Evolutionary conservation across 2,113 vertebrate species (phyloP), one percentile per base, ranked within the genome.

Genomic region (Chaetodon auriga): DNA sequence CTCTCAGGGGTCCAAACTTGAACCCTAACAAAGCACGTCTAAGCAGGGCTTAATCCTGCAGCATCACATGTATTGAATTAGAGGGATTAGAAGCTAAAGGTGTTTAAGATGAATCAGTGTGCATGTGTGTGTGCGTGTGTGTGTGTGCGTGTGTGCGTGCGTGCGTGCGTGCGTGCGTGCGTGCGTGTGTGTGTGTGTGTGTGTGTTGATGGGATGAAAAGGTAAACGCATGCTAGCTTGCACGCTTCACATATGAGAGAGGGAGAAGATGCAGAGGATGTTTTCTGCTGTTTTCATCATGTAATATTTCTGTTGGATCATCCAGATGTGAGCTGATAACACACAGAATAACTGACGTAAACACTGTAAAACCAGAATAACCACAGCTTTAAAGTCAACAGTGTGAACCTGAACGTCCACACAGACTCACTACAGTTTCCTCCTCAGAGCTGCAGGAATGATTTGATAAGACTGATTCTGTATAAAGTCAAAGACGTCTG

Each of bases 81-180:
- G 36, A 60, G 43, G 74, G 78, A 88, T 86, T 86, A 88, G 66
- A 62, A 30, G 77, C 25, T 81, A 68, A 81, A 78, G 63, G 82
- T 89, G 71, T 82, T 82, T 61, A 54, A 77, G 23, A 54, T 70
- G 13, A 68, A 64, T 38, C 51, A 51, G 51, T 15, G 1, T 69
- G 54, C 62, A 35, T 71, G 51, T 36, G 64, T 18, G 55, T 85
- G 48, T 61, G 66, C 54, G 45, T 80, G 53, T 83, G 79, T 63
- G 57, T 64, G 62, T 66, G 36, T 25, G 19, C 19, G 46, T 51
- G 68, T 18, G 74, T 63, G 61, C 41, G 60, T 57, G 66, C 10
- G 43, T 45, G 43, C 10, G 5, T n/a, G n/a, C n/a, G n/a, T n/a
- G n/a, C n/a, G n/a, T n/a, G n/a, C n/a, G n/a, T n/a, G n/a, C n/a